These are phyloP conservation scores for Ormyrus rosae DNA, from an alignment of 2,888 invertebrate species.

Conservation along the genomic window DNA sequence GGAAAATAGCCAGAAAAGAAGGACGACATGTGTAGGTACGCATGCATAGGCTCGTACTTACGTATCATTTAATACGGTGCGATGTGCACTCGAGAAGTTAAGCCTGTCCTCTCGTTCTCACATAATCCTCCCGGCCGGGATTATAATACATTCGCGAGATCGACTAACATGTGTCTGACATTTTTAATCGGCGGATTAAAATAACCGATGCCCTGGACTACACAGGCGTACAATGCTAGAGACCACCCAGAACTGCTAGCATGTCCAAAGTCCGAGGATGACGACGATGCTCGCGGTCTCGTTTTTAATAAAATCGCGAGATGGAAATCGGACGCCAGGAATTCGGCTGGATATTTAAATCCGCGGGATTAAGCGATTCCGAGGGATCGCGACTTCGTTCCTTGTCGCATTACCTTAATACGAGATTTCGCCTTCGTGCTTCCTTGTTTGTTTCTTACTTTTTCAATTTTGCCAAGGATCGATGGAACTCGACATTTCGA, in stretches of 20 bases:
- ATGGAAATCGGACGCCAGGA: constrained; percentile 14
- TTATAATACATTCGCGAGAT: constrained; percentile 58
- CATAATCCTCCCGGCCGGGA: constrained; percentile 64
- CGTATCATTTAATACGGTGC: no score
- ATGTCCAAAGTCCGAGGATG: no score
- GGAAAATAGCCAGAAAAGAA: background rate
- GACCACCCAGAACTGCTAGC: constrained; percentile 46
- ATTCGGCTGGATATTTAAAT: constrained; percentile 19
- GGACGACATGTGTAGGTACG: no score
- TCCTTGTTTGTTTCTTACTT: no score
- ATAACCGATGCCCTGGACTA: constrained; percentile 69
- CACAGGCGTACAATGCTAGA: constrained; percentile 59
- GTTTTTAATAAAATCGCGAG: constrained; percentile 1
- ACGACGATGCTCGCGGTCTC: background rate
- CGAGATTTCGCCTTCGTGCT: background rate
- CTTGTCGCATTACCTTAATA: constrained; percentile 53
- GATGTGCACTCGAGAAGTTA: background rate
- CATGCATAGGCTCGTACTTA: no score
- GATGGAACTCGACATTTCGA: no score
- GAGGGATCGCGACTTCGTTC: constrained; percentile 30
- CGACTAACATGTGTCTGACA: constrained; percentile 73
- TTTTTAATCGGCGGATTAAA: constrained; percentile 74
- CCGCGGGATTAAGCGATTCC: constrained; percentile 41
- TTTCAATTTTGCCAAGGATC: no score
- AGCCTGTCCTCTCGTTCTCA: constrained; percentile 51